These are phyloP conservation scores for Reticulitermes lucifugus DNA, from an alignment of 2,888 invertebrate genomes.

Conservation along the genomic window DNA sequence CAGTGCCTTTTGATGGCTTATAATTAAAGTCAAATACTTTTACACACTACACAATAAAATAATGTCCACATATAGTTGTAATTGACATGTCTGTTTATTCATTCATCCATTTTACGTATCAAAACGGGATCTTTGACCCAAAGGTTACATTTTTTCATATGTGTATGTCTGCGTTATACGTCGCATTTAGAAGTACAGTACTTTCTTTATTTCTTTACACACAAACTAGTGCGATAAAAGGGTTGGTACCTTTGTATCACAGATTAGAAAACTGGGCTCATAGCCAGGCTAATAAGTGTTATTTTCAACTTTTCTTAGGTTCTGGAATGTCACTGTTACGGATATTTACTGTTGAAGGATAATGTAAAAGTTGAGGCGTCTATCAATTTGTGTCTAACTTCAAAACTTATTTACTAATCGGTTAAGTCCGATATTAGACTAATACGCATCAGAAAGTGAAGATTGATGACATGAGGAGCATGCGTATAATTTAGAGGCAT, in stretches of 20 bases:
- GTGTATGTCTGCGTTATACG: no score
- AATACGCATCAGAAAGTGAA: conserved; percentile 17
- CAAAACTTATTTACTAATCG: background rate
- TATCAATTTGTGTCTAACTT: background rate
- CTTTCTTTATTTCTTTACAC: background rate
- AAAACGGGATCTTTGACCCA: no score
- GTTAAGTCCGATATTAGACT: conserved; percentile 8
- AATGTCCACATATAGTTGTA: no score
- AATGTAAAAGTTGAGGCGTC: background rate
- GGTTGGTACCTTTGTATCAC: background rate
- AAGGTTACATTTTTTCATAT: no score
- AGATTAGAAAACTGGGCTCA: background rate
- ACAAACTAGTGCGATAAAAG: background rate
- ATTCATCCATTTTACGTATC: no score
- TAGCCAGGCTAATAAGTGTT: background rate
- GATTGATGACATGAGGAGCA: conserved; percentile 19
- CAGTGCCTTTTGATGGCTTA: no score
- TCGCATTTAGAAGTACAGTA: no score
- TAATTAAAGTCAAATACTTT: no score
- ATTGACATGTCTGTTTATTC: no score
- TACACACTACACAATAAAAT: no score
- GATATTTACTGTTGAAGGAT: background rate
- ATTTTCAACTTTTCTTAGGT: background rate
- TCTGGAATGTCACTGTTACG: background rate
- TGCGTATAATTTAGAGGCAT: background rate